Percentiles rank a stretch among this genome's conserved stretches.
Conservation (phyloP, 2,113 vertebrate genomes). For the Desmodus rotundus region DNA sequence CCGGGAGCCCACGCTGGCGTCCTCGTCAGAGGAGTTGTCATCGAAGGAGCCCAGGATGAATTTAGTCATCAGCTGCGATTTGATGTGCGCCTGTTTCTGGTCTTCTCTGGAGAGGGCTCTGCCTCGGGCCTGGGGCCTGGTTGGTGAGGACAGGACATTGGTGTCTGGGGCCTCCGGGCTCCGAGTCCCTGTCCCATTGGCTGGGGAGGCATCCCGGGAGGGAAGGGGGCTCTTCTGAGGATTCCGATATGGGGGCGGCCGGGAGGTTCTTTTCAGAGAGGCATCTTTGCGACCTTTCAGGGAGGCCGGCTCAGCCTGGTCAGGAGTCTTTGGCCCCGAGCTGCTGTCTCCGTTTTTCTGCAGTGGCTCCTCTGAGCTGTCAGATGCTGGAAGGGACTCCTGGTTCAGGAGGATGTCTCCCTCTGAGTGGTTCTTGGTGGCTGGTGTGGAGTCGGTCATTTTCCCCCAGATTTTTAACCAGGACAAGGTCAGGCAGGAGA, state of each 20-base stretch:
- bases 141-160: not conserved
- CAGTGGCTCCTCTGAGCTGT: not conserved
- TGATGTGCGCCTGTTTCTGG: slow-evolving; percentile 53
- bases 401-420: accelerated
- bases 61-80: slow-evolving; percentile 68
- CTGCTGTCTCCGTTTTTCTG: accelerated
- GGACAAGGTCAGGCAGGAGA: slow-evolving; percentile 58
- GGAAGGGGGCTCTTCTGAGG: not conserved
- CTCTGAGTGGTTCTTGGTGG: not conserved
- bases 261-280: not conserved
- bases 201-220: not conserved
- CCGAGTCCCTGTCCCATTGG: not conserved
- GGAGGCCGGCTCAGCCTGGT: not conserved
- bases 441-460: slow-evolving; percentile 38
- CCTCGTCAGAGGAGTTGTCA: slow-evolving; percentile 65
- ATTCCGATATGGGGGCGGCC: not conserved
- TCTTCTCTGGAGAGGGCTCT: slow-evolving; percentile 14
- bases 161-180: not conserved
- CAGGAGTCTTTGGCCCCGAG: not conserved
- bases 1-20: accelerated
- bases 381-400: not conserved
- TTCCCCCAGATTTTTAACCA: slow-evolving; percentile 53
- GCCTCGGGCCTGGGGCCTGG: not conserved
- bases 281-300: not conserved
- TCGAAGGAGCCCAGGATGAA: slow-evolving; percentile 74